phyloP scores from a whole-genome alignment of 2,888 invertebrate genomes.

The Agonum fuliginosum region DNA sequence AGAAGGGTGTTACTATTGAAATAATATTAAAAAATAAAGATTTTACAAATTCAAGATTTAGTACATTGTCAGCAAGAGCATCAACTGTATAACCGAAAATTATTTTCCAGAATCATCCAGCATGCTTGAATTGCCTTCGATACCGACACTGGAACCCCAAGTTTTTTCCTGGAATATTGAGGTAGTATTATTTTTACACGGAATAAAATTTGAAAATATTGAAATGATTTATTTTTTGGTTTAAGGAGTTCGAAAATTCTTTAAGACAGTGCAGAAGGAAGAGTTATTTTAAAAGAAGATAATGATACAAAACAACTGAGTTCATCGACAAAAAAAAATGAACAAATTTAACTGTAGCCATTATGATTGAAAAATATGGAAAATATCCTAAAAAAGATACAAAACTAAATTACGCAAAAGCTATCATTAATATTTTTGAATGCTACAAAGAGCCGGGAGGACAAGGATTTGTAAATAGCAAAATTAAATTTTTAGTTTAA shows the following conservation, averaged over 20 bases:
- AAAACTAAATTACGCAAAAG: background rate
- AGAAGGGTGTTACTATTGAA: background rate
- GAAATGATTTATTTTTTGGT: background rate
- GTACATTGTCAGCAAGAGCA: background rate
- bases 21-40: background rate
- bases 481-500: background rate
- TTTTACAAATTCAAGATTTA: background rate
- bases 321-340: background rate
- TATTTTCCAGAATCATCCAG: background rate
- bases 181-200: background rate
- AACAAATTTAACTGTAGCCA: background rate
- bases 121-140: background rate
- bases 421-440: slow-evolving; percentile 2
- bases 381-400: background rate
- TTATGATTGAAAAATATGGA: background rate
- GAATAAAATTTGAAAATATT: background rate
- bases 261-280: background rate
- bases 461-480: background rate
- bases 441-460: background rate
- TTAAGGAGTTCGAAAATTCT: background rate
- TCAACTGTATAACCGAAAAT: background rate
- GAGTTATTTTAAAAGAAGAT: background rate
- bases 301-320: background rate
- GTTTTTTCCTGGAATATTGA: background rate
- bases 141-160: background rate